Evolutionary conservation across 2,888 invertebrate genomes (phyloP).

Genomic region (Zeuzera pyrina): DNA sequence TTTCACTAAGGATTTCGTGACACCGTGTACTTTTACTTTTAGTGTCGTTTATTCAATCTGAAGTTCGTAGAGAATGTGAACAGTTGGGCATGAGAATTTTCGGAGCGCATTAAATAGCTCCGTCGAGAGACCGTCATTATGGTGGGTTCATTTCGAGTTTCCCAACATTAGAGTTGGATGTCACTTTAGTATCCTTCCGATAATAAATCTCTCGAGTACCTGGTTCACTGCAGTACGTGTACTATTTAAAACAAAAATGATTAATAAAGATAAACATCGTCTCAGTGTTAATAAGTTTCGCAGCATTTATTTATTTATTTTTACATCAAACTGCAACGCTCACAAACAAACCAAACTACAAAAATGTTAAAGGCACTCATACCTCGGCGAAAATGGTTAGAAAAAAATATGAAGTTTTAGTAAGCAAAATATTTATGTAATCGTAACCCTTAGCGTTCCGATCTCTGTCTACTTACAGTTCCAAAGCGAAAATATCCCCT

Average conservation of each 20-base stretch:
- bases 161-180: slow-evolving; percentile 43
- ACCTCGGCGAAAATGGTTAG: no score
- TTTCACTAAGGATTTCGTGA: slow-evolving; percentile 40
- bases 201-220: slow-evolving; percentile 39
- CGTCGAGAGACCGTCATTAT: slow-evolving; percentile 48
- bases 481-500: neutral
- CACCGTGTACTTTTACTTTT: slow-evolving; percentile 50
- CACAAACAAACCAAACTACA: no score
- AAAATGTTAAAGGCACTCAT: no score
- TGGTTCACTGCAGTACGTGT: slow-evolving; percentile 20
- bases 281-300: no score
- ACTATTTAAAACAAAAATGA: slow-evolving; percentile 34
- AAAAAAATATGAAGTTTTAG: no score
- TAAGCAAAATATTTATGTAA: no score
- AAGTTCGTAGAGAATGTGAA: slow-evolving; percentile 44
- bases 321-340: no score
- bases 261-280: slow-evolving; percentile 26
- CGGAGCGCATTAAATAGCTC: slow-evolving; percentile 47
- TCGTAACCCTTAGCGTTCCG: no score
- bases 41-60: slow-evolving; percentile 49
- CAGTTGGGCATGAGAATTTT: slow-evolving; percentile 48
- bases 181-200: slow-evolving; percentile 42
- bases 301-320: no score
- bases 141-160: slow-evolving; percentile 45
- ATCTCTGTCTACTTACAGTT: slow-evolving; percentile 15